phyloP scores from a whole-genome alignment of 2,888 invertebrate genomes.

The Scaptomyza flava region DNA sequence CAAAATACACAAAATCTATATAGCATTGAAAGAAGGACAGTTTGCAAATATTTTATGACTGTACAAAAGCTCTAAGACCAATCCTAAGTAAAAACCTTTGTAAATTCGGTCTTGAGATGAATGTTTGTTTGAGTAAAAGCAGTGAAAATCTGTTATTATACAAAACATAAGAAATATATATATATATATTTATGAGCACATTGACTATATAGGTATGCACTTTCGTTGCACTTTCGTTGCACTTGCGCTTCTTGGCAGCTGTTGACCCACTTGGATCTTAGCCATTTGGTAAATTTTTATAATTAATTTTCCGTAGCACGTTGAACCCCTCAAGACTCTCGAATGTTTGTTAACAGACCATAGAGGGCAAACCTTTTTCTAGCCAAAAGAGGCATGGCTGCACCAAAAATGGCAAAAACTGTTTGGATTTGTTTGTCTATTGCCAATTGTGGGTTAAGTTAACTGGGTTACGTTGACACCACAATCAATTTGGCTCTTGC shows the following conservation, averaged over 20 bases:
- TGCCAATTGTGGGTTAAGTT: constrained; percentile 68
- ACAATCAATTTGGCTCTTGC: constrained; percentile 47
- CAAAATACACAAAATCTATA: constrained; percentile 21
- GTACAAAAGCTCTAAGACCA: constrained; percentile 3
- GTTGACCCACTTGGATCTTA: constrained; percentile 80
- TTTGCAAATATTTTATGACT: constrained; percentile 26
- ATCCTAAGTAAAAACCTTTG: neutral
- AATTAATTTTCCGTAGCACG: constrained; percentile 73
- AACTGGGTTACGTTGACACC: constrained; percentile 56
- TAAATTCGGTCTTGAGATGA: neutral
- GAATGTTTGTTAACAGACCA: constrained; percentile 43
- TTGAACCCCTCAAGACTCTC: constrained; percentile 47
- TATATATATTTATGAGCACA: neutral
- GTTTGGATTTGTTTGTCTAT: constrained; percentile 47
- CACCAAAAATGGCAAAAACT: neutral
- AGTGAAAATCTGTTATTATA: too few relatives aligned
- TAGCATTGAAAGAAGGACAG: constrained; percentile 4
- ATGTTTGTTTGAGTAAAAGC: neutral
- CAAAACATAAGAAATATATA: neutral
- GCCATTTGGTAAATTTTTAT: constrained; percentile 79
- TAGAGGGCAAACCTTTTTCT: constrained; percentile 21
- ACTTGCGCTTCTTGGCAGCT: constrained; percentile 38
- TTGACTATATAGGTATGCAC: constrained; percentile 19
- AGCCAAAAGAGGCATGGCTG: constrained; percentile 19
- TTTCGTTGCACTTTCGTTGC: constrained; percentile 44